Evolutionary conservation across 1,140 invertebrate species (phyloP), one percentile per base, ranked within the genome.

Genomic region (Macrotrachela quadricornifera): DNA sequence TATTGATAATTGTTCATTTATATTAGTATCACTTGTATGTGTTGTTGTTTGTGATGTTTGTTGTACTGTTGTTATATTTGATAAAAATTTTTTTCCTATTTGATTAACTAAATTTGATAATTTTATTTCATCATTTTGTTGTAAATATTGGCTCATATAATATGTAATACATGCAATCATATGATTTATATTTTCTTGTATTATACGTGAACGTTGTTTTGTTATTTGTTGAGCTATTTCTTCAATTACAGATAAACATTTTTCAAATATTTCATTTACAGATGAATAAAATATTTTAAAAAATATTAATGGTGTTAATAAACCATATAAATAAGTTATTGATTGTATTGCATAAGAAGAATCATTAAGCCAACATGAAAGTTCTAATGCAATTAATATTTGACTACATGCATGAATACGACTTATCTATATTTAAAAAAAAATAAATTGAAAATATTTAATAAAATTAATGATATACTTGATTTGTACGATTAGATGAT

Each of bases 291-390:
- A 42, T 49, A 69, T 64, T 53, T 65, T 65, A 59, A 63, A 65
- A 57, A 62, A 67, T 18, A 69, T 59, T 0, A 69, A 56, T 10
- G 68, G 67, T 16, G 67, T 65, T 49, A 69, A 47, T 0, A 70
- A 59, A 14, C 68, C 68, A 59, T 70, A 70, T 57, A 64, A 64
- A 55, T 68, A 64, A 14, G 69, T 62, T 13, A 67, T 61, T 13
- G 64, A 63, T 55, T 70, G 68, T 30, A 70, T 56, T 8, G 66
- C 65, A 36, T 64, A 57, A 50, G 64, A 66, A 36, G 65, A 59
- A 51, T 70, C 68, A 59, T 69, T 69, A 40, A 70, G 51, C 67
- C 67, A 70, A n/a, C 65, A 62, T 11, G 65, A 62, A 52, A 69
- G 48, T 52, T 70, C 67, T 14, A 69, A 53, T 15, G 65, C 68